A percentile compares a stretch with the other conserved stretches of the same genome.
phyloP scores from a whole-genome alignment of 2,113 vertebrate species.

The Coreoperca whiteheadi region DNA sequence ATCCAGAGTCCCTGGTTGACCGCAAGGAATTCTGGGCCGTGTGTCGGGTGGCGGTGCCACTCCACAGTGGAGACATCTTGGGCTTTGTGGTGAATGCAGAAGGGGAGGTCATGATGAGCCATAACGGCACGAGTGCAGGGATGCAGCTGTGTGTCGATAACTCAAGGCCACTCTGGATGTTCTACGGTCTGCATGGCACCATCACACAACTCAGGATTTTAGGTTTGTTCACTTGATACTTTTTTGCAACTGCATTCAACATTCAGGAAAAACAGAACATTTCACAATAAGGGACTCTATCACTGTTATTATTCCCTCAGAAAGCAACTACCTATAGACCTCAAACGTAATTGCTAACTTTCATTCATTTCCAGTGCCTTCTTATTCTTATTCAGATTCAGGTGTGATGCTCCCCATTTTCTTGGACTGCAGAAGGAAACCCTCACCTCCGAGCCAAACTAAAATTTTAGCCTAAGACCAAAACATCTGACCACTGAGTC shows the following conservation, averaged over 20 bases:
- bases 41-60: constrained; percentile 85
- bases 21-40: constrained; percentile 96
- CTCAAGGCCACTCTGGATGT: constrained; percentile 96
- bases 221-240: constrained; percentile 81
- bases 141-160: constrained; percentile 93
- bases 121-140: constrained; percentile 88
- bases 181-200: constrained; percentile 90
- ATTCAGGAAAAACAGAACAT: neutral
- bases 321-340: neutral
- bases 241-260: too few species aligned
- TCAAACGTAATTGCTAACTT: neutral
- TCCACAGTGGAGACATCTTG: constrained; percentile 92
- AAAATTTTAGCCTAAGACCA: neutral
- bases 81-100: constrained; percentile 90
- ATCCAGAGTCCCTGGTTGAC: constrained; percentile 90
- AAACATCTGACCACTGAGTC: neutral
- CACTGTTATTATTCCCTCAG: neutral
- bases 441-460: neutral
- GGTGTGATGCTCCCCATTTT: neutral
- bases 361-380: neutral
- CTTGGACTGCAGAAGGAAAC: neutral
- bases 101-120: constrained; percentile 91
- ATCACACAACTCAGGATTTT: constrained; percentile 92
- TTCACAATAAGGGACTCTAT: neutral
- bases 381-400: neutral